phyloP scores from a whole-genome alignment of 2,797 vertebrate genomes.

The Naso thynnoides region DNA sequence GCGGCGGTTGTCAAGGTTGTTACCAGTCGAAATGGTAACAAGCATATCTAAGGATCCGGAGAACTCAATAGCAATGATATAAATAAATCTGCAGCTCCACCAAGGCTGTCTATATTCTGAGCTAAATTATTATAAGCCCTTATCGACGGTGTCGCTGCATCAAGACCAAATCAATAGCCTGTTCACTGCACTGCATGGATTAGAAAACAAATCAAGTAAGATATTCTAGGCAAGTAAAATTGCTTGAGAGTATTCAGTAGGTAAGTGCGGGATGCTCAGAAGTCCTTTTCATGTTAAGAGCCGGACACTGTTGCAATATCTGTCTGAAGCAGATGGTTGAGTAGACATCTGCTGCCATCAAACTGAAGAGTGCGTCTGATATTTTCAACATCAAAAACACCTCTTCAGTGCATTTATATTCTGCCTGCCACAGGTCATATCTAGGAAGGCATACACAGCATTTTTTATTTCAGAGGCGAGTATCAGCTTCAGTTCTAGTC shows the following conservation, averaged over 20 bases:
- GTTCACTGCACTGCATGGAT: slow-evolving; percentile 47
- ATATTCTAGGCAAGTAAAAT: slow-evolving; percentile 55
- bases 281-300: slow-evolving; percentile 57
- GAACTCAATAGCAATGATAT: slow-evolving; percentile 57
- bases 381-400: slow-evolving; percentile 63
- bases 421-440: slow-evolving; percentile 36
- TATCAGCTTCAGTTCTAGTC: slow-evolving; percentile 8
- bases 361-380: slow-evolving; percentile 49
- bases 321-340: slow-evolving; percentile 62
- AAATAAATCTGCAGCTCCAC: slow-evolving; percentile 53
- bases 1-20: slow-evolving; percentile 40
- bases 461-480: slow-evolving; percentile 32
- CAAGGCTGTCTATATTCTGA: slow-evolving; percentile 35
- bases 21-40: slow-evolving; percentile 57
- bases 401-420: slow-evolving; percentile 53
- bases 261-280: slow-evolving; percentile 46
- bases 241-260: slow-evolving; percentile 42
- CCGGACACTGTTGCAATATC: slow-evolving; percentile 40
- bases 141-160: slow-evolving; percentile 54
- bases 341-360: slow-evolving; percentile 55
- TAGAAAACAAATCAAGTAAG: slow-evolving; percentile 55
- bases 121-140: slow-evolving; percentile 50
- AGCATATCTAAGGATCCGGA: slow-evolving; percentile 39
- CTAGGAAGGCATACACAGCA: neutral
- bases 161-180: slow-evolving; percentile 62